These are phyloP conservation scores for Chaetura pelagica DNA, from an alignment of 2,113 vertebrate species.

Conservation along the genomic window DNA sequence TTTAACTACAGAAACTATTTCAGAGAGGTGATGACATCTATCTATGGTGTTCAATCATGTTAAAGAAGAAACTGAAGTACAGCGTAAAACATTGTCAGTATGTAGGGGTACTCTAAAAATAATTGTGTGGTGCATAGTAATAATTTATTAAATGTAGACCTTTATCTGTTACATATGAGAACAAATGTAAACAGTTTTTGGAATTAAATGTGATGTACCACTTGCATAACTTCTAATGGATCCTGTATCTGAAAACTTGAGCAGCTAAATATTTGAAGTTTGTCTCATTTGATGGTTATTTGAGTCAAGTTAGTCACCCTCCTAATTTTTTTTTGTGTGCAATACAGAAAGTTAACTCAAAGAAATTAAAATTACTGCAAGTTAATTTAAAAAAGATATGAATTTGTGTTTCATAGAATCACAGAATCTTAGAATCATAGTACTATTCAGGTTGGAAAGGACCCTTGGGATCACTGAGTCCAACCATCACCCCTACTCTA, in stretches of 20 bases:
- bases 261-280: neutral
- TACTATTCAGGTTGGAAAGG: no score
- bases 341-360: neutral
- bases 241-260: neutral
- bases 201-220: neutral
- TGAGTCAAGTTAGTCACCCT: neutral
- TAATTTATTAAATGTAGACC: neutral
- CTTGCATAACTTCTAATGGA: neutral
- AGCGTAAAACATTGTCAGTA: neutral
- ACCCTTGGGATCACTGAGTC: no score
- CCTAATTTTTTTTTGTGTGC: neutral
- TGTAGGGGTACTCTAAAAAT: neutral
- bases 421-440: no score
- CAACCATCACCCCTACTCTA: no score
- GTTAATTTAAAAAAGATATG: neutral
- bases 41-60: slow-evolving; percentile 20
- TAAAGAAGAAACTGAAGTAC: slow-evolving; percentile 1
- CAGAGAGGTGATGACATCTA: neutral
- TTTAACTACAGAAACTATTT: slow-evolving; percentile 5
- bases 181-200: neutral
- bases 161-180: neutral
- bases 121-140: neutral
- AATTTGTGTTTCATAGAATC: neutral
- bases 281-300: neutral
- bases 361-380: neutral